Evolutionary conservation across 2,888 invertebrate genomes (phyloP).

Genomic region (Epiblema foenella): DNA sequence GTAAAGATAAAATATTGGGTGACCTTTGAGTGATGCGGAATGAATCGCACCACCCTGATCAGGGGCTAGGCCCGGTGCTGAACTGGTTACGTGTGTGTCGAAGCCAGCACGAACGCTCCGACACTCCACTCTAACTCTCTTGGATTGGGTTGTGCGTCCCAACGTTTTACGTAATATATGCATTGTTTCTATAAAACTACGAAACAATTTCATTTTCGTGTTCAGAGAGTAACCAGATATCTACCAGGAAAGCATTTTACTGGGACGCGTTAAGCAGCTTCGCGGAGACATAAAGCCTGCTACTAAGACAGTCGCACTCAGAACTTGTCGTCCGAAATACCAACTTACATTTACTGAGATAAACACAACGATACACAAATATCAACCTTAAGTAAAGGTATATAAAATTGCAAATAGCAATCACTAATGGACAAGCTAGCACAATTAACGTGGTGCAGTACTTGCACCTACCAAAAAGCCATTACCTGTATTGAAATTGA

Average conservation of each 20-base stretch:
- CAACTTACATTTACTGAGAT: constrained; percentile 47
- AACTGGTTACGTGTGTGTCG: background rate
- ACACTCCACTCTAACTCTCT: background rate
- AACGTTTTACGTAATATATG: background rate
- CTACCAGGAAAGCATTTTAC: constrained; percentile 75
- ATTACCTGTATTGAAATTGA: constrained; percentile 40
- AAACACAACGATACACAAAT: constrained; percentile 34
- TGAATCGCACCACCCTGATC: too few species aligned
- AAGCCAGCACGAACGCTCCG: background rate
- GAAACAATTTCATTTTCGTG: constrained; percentile 56
- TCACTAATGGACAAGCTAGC: background rate
- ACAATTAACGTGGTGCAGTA: constrained; percentile 44
- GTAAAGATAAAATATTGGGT: too few species aligned
- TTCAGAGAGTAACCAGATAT: constrained; percentile 52
- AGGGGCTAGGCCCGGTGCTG: too few species aligned
- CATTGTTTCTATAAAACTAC: constrained; percentile 18
- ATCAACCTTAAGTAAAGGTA: constrained; percentile 21
- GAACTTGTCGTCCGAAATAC: constrained; percentile 58
- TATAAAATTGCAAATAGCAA: background rate
- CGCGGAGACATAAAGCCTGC: constrained; percentile 74
- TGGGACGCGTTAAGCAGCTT: constrained; percentile 74
- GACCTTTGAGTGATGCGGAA: too few species aligned
- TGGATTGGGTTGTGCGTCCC: too few species aligned
- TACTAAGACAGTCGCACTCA: constrained; percentile 73
- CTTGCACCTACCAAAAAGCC: constrained; percentile 41